Evolutionary conservation across 2,797 vertebrate genomes (phyloP), one percentile per base, ranked within the genome.

Genomic region (Cynopterus sphinx): DNA sequence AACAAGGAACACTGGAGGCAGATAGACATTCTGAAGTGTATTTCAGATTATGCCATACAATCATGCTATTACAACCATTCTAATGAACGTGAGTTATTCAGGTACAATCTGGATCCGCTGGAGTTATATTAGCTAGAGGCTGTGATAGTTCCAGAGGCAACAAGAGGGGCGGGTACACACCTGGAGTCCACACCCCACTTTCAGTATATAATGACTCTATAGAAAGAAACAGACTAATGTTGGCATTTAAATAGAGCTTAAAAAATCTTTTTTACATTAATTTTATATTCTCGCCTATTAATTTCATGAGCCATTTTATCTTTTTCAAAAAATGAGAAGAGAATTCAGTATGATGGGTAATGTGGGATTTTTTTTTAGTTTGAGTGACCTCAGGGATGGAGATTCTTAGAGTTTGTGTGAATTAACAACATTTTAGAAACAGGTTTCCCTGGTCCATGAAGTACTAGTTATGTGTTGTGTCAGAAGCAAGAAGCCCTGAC

Each of bases 401-500:
- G 51, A 86, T 89, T 57, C 43, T 79, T 24, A 86, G 13, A 84
- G 53, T 12, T 19, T 41, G 9, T 22, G 67, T 59, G 22, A 93
- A 93, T n/a, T 53, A 70, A 90, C 49, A 78, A 46, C 22, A 16
- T 70, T 85, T 74, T 46, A 36, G 36, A 70, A 36, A 43, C 31
- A 75, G 21, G 36, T 9, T 41, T 65, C 61, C 59, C 19, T 71
- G 53, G 57, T 53, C 51, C 33, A 46, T 33, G 6, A 91, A 89
- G 61, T 88, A 86, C 57, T 63, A 39, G 10, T 49, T 89, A 75
- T 10, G 1, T n/a, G 49, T 24, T 68, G 9, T 55, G 21, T 68
- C 70, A 87, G 39, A 89, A 95, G 31, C 57, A 94, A 75, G 79
- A 89, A 86, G 16, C 10, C 15, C 51, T 91, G 61, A 68, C 67